phyloP scores from a whole-genome alignment of 2,113 vertebrate species.

The Empidonax traillii region DNA sequence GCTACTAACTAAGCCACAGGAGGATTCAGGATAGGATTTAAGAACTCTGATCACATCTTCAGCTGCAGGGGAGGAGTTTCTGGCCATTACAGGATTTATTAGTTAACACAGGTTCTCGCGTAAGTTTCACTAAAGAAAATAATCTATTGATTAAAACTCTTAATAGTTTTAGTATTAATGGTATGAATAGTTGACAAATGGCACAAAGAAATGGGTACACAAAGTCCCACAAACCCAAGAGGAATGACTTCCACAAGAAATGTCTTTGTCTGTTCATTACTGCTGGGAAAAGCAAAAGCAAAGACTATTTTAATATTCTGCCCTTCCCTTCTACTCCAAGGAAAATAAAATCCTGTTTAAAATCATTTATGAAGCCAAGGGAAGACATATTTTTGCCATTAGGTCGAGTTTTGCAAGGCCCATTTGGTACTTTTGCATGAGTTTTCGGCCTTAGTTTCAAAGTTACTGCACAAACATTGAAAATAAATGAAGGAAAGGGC shows the following conservation, averaged over 20 bases:
- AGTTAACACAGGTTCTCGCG: neutral
- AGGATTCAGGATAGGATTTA: neutral
- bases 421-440: neutral
- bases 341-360: neutral
- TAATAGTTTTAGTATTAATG: neutral
- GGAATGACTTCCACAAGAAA: neutral
- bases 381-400: neutral
- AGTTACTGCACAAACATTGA: neutral
- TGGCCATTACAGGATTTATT: neutral
- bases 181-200: neutral
- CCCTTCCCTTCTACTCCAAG: neutral
- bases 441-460: neutral
- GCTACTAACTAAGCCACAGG: neutral
- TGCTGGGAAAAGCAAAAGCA: neutral
- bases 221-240: neutral
- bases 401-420: neutral
- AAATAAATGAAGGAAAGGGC: neutral
- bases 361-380: neutral
- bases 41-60: neutral
- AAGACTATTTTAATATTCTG: neutral
- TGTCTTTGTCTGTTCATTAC: neutral
- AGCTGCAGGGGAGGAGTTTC: neutral
- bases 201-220: neutral
- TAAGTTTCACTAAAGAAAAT: neutral
- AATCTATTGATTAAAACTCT: neutral